Percentiles rank a stretch among this genome's conserved stretches.
phyloP scores from a whole-genome alignment of 1,140 invertebrate genomes.

The Rhizoglyphus robini region DNA sequence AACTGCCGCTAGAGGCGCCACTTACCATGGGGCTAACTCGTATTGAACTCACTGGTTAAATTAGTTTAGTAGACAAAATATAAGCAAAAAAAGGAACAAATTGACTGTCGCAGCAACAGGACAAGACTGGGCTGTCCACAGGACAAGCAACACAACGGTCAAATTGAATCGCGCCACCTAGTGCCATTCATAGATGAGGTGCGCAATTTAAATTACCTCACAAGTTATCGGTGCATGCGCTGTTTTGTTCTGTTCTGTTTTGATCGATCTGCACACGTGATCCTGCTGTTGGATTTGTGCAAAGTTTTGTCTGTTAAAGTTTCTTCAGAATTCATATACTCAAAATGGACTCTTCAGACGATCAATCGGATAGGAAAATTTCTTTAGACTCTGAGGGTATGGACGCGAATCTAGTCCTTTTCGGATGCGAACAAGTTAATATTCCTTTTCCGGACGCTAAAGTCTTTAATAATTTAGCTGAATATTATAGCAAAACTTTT shows the following conservation, averaged over 20 bases:
- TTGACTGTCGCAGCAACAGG: no score
- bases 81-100: no score
- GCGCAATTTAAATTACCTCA: neutral
- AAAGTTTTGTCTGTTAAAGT: no score
- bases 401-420: neutral
- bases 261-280: no score
- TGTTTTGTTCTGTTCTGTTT: neutral
- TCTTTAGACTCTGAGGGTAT: neutral
- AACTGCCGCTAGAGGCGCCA: no score
- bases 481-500: slow-evolving; percentile 15
- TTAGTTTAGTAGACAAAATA: no score
- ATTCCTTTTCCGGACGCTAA: slow-evolving; percentile 1
- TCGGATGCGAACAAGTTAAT: neutral
- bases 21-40: no score
- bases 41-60: no score
- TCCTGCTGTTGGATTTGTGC: no score
- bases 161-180: neutral
- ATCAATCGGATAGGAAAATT: neutral
- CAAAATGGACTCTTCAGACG: neutral
- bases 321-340: neutral
- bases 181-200: neutral
- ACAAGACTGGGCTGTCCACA: no score
- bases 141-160: neutral
- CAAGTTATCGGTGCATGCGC: neutral
- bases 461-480: slow-evolving; percentile 11